Conservation (phyloP, 2,797 vertebrate genomes). For the Chelon auratus region DNA sequence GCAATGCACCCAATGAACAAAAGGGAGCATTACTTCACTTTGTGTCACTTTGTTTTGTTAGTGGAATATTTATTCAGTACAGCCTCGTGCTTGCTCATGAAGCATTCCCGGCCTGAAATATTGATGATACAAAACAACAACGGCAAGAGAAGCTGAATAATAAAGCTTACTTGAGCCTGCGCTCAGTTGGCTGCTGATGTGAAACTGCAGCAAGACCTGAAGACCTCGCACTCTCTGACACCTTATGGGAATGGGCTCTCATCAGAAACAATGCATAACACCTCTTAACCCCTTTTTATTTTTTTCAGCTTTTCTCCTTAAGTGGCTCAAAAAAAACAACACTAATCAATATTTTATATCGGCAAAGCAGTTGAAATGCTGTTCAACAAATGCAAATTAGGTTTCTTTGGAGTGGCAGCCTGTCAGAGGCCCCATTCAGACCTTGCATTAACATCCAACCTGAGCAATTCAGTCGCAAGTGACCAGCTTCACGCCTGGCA, state of each 20-base stretch:
- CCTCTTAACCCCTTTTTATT: not conserved
- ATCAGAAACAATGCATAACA: constrained; percentile 1
- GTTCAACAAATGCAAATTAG: too few species aligned
- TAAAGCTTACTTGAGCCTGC: constrained; percentile 17
- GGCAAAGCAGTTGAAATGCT: too few species aligned
- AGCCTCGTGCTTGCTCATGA: constrained; percentile 8
- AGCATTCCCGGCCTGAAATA: constrained; percentile 36
- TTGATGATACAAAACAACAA: constrained; percentile 49
- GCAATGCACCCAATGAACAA: constrained; percentile 10
- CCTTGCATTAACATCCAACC: too few species aligned
- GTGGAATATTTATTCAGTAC: not conserved
- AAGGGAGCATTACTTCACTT: constrained; percentile 1
- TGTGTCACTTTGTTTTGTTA: constrained; percentile 23
- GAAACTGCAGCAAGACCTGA: not conserved
- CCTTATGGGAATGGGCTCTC: not conserved
- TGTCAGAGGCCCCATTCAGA: too few species aligned
- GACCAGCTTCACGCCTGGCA: too few species aligned
- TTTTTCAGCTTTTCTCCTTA: not conserved
- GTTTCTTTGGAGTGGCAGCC: too few species aligned
- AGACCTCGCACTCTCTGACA: not conserved
- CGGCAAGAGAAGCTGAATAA: constrained; percentile 37
- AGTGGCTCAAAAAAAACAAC: constrained; percentile 1
- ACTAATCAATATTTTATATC: too few species aligned
- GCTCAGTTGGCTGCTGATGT: constrained; percentile 38
- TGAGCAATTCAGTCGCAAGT: too few species aligned